Percentiles rank a stretch among this genome's conserved stretches.
phyloP scores from a whole-genome alignment of 2,797 vertebrate genomes.

The Platyrinchus mystaceus region DNA sequence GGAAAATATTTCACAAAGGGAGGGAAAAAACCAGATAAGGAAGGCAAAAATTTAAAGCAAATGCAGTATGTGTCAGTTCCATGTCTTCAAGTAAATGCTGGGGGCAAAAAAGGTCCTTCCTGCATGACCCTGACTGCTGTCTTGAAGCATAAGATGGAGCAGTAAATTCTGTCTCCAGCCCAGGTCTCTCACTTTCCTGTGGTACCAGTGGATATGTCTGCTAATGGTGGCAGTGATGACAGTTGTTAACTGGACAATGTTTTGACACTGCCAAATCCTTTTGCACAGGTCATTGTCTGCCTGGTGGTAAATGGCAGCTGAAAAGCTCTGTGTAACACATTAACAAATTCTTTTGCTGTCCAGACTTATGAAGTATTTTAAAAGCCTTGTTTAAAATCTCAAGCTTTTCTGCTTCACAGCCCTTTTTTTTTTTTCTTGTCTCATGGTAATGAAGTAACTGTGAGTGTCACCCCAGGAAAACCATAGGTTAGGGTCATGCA shows the following conservation, averaged over 20 bases:
- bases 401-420: conserved; percentile 1
- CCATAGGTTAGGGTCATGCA: not conserved
- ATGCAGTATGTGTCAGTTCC: not conserved
- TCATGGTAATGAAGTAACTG: not conserved
- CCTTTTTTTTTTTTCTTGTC: not conserved
- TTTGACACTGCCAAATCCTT: not conserved
- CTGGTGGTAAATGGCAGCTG: not conserved
- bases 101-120: not conserved
- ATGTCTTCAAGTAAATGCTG: not conserved
- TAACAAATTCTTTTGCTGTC: conserved; percentile 1
- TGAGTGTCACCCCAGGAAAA: not conserved
- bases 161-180: not conserved
- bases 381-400: not conserved
- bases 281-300: not conserved
- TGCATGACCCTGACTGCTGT: rapidly evolving
- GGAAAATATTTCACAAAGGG: not conserved
- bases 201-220: not conserved
- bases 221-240: not conserved
- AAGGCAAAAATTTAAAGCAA: not conserved
- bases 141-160: not conserved
- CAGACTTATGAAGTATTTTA: not conserved
- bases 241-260: not conserved
- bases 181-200: not conserved
- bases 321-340: not conserved
- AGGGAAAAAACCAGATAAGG: not conserved